Evolutionary conservation across 2,113 vertebrate genomes (phyloP), one percentile per base, ranked within the genome.

Genomic region (Zeus faber): DNA sequence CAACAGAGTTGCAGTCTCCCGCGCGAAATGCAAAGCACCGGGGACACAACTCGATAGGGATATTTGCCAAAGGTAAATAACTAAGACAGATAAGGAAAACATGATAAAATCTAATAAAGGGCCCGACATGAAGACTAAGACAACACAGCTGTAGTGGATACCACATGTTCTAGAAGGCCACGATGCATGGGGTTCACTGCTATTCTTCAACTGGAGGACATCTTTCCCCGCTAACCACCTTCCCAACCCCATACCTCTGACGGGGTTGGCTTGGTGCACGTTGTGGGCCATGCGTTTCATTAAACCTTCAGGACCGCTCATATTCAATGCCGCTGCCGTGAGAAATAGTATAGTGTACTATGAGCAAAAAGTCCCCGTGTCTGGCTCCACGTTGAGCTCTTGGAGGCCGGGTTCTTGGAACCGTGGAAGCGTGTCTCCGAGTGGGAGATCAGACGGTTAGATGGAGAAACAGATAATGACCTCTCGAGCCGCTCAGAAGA

Each of bases 101-200:
- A 84, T 72, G 82, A 86, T 84, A 70, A 86, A 80, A 87, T 84
- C 62, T 77, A 81, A 88, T 86, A 88, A 81, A 43, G 47, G 55
- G 55, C 70, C 43, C 41, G 74, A 78, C 62, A 67, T 62, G 68
- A 82, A 64, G 60, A 70, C 64, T 85, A 77, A 85, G 70, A 79
- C 77, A 88, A 84, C 83, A 88, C 64, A 66, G 74, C 72, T 70
- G 68, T 78, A 83, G 82, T 82, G 80, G 87, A 83, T 76, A 80
- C 76, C 86, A 89, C 72, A 88, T 88, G 88, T 86, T 63, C 39
- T 14, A 11, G 14, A 58, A 46, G 48, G 55, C 50, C 46, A 46
- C 54, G 68, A 72, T 58, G 57, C 33, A 3, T 80, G 45, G 65
- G 72, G 77, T 69, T 82, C 79, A 72, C 60, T 56, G 48, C 49